Conservation (phyloP, 2,888 invertebrate genomes). For the Harpalus rubripes region DNA sequence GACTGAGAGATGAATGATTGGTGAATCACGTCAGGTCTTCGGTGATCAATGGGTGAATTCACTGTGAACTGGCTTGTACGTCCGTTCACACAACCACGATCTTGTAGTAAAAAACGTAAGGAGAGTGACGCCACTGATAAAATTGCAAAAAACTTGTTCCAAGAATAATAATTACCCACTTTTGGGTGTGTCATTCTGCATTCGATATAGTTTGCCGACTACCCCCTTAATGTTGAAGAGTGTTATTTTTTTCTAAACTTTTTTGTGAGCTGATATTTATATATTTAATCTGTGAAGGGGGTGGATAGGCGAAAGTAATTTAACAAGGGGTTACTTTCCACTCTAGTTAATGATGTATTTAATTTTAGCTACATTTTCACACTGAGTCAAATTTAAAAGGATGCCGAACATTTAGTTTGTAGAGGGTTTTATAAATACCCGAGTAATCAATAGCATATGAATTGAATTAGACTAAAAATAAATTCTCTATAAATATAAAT, state of each 20-base stretch:
- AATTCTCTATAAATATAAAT: conserved; percentile 8
- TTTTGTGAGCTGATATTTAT: background rate
- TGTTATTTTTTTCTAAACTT: background rate
- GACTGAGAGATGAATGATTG: conserved; percentile 9
- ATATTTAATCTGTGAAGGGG: conserved; percentile 11
- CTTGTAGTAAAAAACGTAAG: too few species aligned
- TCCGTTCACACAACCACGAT: conserved; percentile 53
- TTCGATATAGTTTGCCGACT: too few species aligned
- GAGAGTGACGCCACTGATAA: too few species aligned
- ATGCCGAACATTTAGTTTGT: conserved; percentile 24
- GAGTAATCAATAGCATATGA: conserved; percentile 40
- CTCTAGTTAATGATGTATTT: conserved; percentile 36
- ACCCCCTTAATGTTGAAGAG: too few species aligned
- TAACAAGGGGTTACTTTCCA: conserved; percentile 21
- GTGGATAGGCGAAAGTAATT: conserved; percentile 24
- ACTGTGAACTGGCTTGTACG: conserved; percentile 51
- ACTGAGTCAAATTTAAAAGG: conserved; percentile 28
- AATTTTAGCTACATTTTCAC: conserved; percentile 48
- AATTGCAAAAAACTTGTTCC: too few species aligned
- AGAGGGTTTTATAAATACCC: conserved; percentile 38
- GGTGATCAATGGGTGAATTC: conserved; percentile 20
- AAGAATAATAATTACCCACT: too few species aligned
- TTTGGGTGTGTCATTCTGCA: too few species aligned
- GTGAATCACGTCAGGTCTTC: conserved; percentile 46
- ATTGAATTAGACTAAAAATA: conserved; percentile 45